Evolutionary conservation across 2,113 vertebrate species (phyloP).

Genomic region (Leptosomus discolor): DNA sequence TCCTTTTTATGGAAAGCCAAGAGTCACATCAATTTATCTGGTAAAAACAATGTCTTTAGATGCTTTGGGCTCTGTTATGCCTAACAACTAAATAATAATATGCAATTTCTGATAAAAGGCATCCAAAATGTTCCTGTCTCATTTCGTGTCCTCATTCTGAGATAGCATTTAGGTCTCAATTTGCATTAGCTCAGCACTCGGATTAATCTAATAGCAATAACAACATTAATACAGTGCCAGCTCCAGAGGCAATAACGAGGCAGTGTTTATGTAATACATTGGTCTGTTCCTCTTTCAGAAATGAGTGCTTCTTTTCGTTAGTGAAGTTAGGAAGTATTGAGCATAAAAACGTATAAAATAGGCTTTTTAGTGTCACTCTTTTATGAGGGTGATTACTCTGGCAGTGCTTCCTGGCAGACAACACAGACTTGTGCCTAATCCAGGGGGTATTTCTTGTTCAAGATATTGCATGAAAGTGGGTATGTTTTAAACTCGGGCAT

Average conservation of each 20-base stretch:
- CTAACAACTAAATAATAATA: neutral
- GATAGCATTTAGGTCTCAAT: constrained; percentile 12
- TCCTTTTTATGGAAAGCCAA: neutral
- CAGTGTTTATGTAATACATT: neutral
- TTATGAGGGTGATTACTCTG: neutral
- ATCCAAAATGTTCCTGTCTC: neutral
- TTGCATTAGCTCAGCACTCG: constrained; percentile 21
- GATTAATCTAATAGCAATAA: constrained; percentile 29
- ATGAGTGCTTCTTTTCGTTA: neutral
- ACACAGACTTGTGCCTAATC: constrained; percentile 85
- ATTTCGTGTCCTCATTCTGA: constrained; percentile 17
- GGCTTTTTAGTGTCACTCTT: neutral
- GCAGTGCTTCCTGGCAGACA: constrained; percentile 42
- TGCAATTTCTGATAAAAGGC: neutral
- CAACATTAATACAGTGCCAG: neutral
- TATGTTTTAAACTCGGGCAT: constrained; percentile 72
- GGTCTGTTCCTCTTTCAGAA: neutral
- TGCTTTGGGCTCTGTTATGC: neutral
- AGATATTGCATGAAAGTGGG: constrained; percentile 76
- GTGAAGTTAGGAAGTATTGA: neutral
- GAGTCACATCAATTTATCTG: neutral
- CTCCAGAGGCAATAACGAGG: neutral
- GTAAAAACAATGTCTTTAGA: neutral
- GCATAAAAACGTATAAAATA: neutral
- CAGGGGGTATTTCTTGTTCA: constrained; percentile 70